A percentile compares a stretch with the other conserved stretches of the same genome.
phyloP scores from a whole-genome alignment of 2,113 vertebrate genomes.

The Cathartes aura region DNA sequence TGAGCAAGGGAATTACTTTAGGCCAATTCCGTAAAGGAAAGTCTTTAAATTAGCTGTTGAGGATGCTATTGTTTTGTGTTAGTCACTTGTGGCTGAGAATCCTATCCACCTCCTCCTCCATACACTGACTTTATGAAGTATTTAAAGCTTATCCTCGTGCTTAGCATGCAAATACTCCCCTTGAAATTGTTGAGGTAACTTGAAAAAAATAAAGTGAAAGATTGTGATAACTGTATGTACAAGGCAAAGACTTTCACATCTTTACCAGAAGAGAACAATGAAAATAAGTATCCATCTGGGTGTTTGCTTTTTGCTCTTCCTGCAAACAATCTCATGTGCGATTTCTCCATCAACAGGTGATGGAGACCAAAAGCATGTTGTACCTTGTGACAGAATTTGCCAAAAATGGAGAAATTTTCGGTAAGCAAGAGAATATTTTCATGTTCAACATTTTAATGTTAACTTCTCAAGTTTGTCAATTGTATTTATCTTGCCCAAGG shows the following conservation, averaged over 20 bases:
- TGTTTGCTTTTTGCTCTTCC: neutral
- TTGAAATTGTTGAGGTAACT: neutral
- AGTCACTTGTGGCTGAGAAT: neutral
- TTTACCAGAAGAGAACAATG: neutral
- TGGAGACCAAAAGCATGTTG: constrained; percentile 99
- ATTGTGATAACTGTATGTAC: neutral
- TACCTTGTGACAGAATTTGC: constrained; percentile 98
- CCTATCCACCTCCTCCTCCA: neutral
- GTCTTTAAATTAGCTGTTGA: neutral
- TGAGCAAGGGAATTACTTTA: neutral
- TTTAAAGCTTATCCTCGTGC: neutral
- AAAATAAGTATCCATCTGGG: neutral
- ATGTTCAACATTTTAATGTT: accelerated
- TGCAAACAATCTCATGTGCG: neutral
- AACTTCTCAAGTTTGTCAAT: neutral
- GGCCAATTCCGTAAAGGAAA: neutral
- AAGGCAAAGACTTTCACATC: neutral
- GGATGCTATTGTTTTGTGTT: neutral
- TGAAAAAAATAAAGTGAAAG: neutral
- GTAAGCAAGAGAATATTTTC: constrained; percentile 78
- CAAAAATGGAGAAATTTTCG: constrained; percentile 98
- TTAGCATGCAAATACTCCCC: neutral
- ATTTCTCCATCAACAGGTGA: constrained; percentile 84
- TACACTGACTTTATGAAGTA: neutral
- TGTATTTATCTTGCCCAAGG: neutral